Base-by-base conservation (phyloP, 2,113 vertebrate genomes). In the Notarius quadriscutis region DNA sequence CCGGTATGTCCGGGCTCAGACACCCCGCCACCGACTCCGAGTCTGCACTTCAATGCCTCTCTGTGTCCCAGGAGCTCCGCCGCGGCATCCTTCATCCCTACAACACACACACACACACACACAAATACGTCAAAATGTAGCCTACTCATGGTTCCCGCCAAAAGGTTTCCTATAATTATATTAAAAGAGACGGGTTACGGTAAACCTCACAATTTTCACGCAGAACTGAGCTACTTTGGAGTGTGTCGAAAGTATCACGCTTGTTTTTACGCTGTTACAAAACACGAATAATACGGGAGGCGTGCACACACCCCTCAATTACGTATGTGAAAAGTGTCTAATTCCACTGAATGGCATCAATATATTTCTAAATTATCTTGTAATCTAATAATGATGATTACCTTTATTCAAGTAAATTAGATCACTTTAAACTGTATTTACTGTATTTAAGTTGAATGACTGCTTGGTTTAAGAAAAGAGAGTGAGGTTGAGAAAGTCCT, bases 71-170 rank as follows among this genome's bases (percentile, higher is more conserved):
- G 96, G 86, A 99, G 95, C 95, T 99, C 98, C 57, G 94, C 94
- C 89, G 97, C 83, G 53, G 89, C 97, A 94, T 99, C 98, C 93
- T 99, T 99, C 97, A 99, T 99, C 95, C 98, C 98, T 99, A 95
- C 81, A 90, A 95, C 87, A 94, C 84, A 77, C 58, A 88, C 4
- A 74, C 63, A 83, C 60, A 84, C 83, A 84, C 60, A 63, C 25
- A 30, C 60, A 62, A 18, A 25, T 69, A 18, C 1, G 53, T 80
- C 55, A 80, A 57, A 78, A 78, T 27, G 6, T 53, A 11, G 7
- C 1, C 41, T 48, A 27, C 50, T 53, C 48, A 51, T 55, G 25
- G 50, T 15, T 78, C 75, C n/a, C n/a, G 53, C 51, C 1, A 3
- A 57, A 81, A 8, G 17, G 30, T 79, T 1, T 27, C 27, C 27